These are phyloP conservation scores for Ellobium chinense DNA, from an alignment of 2,888 invertebrate genomes.

Conservation along the genomic window DNA sequence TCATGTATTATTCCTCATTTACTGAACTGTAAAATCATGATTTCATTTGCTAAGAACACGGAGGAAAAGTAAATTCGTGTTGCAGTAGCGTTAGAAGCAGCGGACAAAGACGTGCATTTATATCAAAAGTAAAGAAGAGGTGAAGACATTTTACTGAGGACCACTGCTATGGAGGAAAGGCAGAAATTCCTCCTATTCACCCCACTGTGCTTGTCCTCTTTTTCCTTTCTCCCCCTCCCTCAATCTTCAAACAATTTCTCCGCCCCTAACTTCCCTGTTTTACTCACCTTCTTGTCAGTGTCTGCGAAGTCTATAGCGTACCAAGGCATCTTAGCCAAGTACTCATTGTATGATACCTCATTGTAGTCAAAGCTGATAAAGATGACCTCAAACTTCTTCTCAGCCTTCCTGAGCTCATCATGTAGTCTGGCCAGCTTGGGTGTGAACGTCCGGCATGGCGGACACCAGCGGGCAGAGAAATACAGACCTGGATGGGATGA, in stretches of 20 bases:
- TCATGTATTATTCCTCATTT: too few species aligned
- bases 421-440: constrained; percentile 37
- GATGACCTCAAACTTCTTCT: constrained; percentile 39
- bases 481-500: constrained; percentile 33
- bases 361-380: constrained; percentile 47
- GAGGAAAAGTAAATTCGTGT: too few species aligned
- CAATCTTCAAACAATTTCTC: neutral
- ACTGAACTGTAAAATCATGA: too few species aligned
- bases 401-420: constrained; percentile 19
- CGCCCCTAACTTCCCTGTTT: neutral
- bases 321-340: constrained; percentile 51
- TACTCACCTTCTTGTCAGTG: constrained; percentile 37
- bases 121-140: too few species aligned
- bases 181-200: neutral
- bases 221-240: neutral
- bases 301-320: constrained; percentile 37
- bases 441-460: constrained; percentile 37
- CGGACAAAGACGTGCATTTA: too few species aligned
- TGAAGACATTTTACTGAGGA: too few species aligned
- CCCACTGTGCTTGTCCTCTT: too few species aligned
- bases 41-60: too few species aligned
- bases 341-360: constrained; percentile 36
- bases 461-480: constrained; percentile 48
- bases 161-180: too few species aligned
- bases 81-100: too few species aligned